Percentiles rank a stretch among this genome's conserved stretches.
Conservation (phyloP, 1,140 invertebrate species). For the Leucophenga varia region DNA sequence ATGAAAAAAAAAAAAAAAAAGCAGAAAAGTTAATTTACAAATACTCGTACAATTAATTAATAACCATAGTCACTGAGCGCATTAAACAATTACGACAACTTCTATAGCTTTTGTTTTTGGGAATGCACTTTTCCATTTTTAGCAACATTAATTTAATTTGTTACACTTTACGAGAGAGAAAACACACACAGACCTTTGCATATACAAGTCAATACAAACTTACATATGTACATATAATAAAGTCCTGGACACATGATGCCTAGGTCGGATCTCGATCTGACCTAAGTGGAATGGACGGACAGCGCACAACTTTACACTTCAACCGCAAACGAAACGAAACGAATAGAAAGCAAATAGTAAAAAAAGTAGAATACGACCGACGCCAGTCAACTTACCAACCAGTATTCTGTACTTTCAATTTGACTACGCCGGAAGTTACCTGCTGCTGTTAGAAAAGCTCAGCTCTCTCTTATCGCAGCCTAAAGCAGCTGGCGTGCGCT, state of each 20-base stretch:
- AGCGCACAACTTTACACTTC: constrained; percentile 40
- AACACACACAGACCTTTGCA: neutral
- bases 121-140: constrained; percentile 37
- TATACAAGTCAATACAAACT: too few species aligned
- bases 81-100: constrained; percentile 49
- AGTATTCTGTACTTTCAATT: constrained; percentile 40
- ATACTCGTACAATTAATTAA: too few species aligned
- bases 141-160: constrained; percentile 54
- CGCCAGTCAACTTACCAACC: neutral
- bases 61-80: constrained; percentile 18
- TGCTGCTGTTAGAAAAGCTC: constrained; percentile 38
- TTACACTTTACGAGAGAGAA: constrained; percentile 47
- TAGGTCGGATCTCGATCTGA: too few species aligned
- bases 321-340: constrained; percentile 42
- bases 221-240: neutral
- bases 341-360: too few species aligned
- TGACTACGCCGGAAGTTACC: constrained; percentile 53
- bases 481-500: constrained; percentile 21
- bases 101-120: constrained; percentile 4
- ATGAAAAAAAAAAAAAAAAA: too few species aligned
- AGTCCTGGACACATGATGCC: constrained; percentile 5
- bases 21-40: too few species aligned
- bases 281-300: constrained; percentile 8
- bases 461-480: neutral
- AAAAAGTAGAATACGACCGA: too few species aligned